Evolutionary conservation across 2,797 vertebrate genomes (phyloP).

Genomic region (Argyrosomus regius): DNA sequence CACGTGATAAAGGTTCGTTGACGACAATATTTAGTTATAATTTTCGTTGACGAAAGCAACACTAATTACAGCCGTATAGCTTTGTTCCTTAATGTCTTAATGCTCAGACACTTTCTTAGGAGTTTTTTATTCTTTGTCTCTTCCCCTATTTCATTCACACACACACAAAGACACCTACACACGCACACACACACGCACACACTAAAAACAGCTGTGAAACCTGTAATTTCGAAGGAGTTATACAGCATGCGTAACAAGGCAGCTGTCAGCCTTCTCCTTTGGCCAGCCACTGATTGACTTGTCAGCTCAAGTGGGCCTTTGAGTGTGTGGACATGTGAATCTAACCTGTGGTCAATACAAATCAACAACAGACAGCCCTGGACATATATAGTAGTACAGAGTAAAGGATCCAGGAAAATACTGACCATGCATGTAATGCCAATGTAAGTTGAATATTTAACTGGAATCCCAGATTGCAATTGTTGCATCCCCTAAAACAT

Average conservation of each 20-base stretch:
- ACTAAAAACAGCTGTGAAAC: constrained; percentile 38
- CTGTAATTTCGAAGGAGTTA: constrained; percentile 49
- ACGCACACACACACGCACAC: neutral
- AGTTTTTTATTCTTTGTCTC: constrained; percentile 6
- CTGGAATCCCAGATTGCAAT: neutral
- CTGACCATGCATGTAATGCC: neutral
- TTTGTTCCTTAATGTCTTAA: constrained; percentile 48
- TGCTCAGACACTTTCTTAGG: neutral
- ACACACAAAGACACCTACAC: neutral
- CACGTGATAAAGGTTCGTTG: no score
- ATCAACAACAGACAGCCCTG: constrained; percentile 8
- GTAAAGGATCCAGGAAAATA: neutral
- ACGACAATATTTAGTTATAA: no score
- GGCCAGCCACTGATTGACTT: constrained; percentile 38
- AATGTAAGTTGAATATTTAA: constrained; percentile 1
- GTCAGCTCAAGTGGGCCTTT: constrained; percentile 39
- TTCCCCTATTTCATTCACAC: neutral
- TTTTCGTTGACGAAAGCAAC: no score
- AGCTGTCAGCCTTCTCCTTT: constrained; percentile 44
- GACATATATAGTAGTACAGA: neutral
- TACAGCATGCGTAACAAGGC: constrained; percentile 34
- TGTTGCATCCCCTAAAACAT: neutral
- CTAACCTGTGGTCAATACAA: constrained; percentile 38
- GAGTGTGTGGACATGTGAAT: constrained; percentile 31
- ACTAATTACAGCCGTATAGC: neutral